Evolutionary conservation across 1,140 invertebrate genomes (phyloP).

Genomic region (Cotesia vestalis): DNA sequence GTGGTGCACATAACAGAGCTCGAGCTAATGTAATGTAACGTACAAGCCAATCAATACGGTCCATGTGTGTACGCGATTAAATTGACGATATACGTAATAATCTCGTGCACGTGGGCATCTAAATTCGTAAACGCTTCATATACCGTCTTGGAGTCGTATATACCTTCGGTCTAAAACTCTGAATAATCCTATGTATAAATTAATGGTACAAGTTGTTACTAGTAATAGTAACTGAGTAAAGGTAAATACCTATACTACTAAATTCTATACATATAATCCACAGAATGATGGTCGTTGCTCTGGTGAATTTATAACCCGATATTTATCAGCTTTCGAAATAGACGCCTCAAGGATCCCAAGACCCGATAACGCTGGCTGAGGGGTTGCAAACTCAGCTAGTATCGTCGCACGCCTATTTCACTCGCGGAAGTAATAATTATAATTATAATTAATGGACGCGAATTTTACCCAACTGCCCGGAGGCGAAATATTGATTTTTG

Average conservation of each 20-base stretch:
- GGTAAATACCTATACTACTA: neutral
- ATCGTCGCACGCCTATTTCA: slow-evolving; percentile 1
- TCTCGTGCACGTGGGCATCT: slow-evolving; percentile 33
- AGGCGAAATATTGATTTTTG: no score
- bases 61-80: slow-evolving; percentile 4
- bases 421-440: neutral
- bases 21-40: neutral
- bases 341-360: slow-evolving; percentile 29
- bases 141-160: neutral
- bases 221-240: neutral
- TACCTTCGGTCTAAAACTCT: neutral
- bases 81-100: slow-evolving; percentile 20
- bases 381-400: neutral
- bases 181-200: no score
- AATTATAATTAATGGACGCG: no score
- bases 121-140: slow-evolving; percentile 30
- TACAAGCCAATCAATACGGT: slow-evolving; percentile 4
- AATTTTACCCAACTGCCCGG: no score
- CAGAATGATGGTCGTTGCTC: slow-evolving; percentile 32
- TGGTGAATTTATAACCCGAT: slow-evolving; percentile 32
- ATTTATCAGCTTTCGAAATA: slow-evolving; percentile 37
- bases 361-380: slow-evolving; percentile 17
- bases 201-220: no score
- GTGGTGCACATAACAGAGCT: no score
- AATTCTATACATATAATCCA: neutral